phyloP scores from a whole-genome alignment of 2,113 vertebrate species.

The Pteropus alecto region DNA sequence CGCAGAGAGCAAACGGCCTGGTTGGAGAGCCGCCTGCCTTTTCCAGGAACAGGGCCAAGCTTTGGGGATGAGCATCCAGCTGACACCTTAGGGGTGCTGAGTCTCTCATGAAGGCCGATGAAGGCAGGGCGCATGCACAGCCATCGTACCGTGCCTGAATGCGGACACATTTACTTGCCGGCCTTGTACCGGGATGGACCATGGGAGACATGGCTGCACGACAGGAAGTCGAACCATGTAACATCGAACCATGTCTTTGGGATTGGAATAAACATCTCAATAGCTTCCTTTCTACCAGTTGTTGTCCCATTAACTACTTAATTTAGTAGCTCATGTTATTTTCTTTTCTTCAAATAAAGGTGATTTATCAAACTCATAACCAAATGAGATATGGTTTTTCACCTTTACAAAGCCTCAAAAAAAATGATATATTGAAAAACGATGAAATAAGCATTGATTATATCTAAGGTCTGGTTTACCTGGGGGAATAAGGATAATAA shows the following conservation, averaged over 20 bases:
- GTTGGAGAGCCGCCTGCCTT: not conserved
- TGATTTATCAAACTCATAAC: not conserved
- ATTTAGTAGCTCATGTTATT: not conserved
- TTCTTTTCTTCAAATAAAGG: not conserved
- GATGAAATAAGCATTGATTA: not conserved
- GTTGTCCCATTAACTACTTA: not conserved
- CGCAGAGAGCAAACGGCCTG: not conserved
- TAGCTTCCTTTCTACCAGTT: not conserved
- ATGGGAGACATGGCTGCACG: accelerated
- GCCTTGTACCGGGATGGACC: not conserved
- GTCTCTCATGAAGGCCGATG: not conserved
- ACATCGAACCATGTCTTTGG: not conserved
- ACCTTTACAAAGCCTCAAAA: not conserved
- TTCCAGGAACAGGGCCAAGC: not conserved
- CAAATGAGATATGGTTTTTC: not conserved
- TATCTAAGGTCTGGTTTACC: not conserved
- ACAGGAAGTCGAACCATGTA: not conserved
- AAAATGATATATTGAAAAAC: not conserved
- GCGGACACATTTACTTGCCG: accelerated
- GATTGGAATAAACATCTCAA: not conserved
- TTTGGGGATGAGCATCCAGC: not conserved
- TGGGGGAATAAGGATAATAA: too few species aligned
- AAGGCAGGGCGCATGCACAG: accelerated
- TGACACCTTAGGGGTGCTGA: not conserved
- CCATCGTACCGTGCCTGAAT: too few species aligned